Percentiles rank a stretch among this genome's conserved stretches.
These are phyloP conservation scores for Gorsachius goisagi DNA, from an alignment of 2,113 vertebrate species.

Conservation along the genomic window DNA sequence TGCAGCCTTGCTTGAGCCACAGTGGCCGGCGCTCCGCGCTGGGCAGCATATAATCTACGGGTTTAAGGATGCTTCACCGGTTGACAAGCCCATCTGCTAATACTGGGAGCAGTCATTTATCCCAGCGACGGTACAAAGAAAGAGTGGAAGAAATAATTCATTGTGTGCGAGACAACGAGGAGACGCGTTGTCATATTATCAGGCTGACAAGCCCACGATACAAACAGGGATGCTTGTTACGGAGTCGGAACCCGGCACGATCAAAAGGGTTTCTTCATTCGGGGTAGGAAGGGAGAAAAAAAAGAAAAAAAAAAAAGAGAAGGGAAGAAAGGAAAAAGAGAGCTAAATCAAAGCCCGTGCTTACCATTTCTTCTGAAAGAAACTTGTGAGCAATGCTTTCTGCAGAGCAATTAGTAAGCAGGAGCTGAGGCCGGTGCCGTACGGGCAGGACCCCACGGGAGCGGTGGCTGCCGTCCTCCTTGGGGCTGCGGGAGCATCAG, in stretches of 20 bases:
- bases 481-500: neutral
- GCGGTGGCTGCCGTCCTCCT: neutral
- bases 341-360: constrained; percentile 16
- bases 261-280: constrained; percentile 32
- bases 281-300: neutral
- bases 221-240: constrained; percentile 21
- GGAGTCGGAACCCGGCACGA: neutral
- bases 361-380: neutral
- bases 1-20: neutral
- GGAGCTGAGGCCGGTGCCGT: neutral
- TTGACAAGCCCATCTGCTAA: constrained; percentile 2
- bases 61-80: neutral
- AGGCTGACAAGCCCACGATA: constrained; percentile 2
- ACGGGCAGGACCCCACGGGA: neutral
- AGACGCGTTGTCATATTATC: neutral
- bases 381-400: neutral
- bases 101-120: neutral
- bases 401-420: neutral
- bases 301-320: neutral
- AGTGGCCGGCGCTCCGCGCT: neutral
- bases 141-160: constrained; percentile 26
- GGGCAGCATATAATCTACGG: neutral
- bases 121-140: neutral
- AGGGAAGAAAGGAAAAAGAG: neutral
- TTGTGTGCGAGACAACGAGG: neutral